A percentile compares a stretch with the other conserved stretches of the same genome.
Conservation (phyloP, 1,140 invertebrate species). For the Sesamia nonagrioides region DNA sequence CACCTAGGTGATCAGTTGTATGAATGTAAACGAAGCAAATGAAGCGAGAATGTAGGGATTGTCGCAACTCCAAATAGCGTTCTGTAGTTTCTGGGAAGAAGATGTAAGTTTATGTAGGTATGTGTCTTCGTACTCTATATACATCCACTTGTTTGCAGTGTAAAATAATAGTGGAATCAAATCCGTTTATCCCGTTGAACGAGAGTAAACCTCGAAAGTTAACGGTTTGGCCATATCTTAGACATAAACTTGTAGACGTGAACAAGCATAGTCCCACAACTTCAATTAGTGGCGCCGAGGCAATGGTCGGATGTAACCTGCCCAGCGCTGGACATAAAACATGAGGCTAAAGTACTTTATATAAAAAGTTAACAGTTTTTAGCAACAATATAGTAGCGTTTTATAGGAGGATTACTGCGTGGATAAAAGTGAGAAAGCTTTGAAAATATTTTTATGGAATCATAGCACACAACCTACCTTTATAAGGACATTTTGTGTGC, state of each 20-base stretch:
- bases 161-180: neutral
- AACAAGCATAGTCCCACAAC: neutral
- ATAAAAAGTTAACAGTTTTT: slow-evolving; percentile 28
- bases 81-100: too few species aligned
- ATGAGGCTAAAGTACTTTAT: slow-evolving; percentile 10
- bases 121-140: neutral
- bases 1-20: too few species aligned
- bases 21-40: too few species aligned
- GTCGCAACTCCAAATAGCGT: too few species aligned
- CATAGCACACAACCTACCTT: slow-evolving; percentile 15
- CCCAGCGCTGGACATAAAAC: slow-evolving; percentile 23
- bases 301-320: slow-evolving; percentile 6
- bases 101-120: too few species aligned
- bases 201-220: slow-evolving; percentile 5
- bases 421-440: slow-evolving; percentile 18
- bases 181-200: neutral
- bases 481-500: too few species aligned
- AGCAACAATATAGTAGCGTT: neutral
- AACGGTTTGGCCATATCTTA: slow-evolving; percentile 6
- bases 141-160: neutral
- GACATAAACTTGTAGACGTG: slow-evolving; percentile 6
- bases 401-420: slow-evolving; percentile 26
- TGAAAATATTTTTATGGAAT: slow-evolving; percentile 33
- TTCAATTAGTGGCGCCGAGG: slow-evolving; percentile 11
- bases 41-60: too few species aligned